These are phyloP conservation scores for Lamellibrachia luymesi DNA, from an alignment of 1,140 invertebrate species.

Conservation along the genomic window DNA sequence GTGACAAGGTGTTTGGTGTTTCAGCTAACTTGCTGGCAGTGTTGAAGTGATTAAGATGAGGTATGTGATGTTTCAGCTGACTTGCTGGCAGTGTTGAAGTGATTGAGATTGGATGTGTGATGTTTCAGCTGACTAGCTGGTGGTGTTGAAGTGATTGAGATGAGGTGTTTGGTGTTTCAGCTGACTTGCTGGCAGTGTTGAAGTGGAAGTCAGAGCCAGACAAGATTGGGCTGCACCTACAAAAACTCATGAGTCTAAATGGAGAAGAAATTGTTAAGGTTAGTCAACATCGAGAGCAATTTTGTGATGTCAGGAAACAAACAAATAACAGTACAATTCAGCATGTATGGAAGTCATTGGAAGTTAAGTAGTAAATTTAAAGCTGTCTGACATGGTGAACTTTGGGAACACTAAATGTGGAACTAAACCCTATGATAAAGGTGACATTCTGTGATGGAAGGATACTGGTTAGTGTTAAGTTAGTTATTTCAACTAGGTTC, in stretches of 20 bases:
- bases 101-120: slow-evolving; percentile 12
- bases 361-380: neutral
- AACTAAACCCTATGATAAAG: neutral
- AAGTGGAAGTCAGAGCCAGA: slow-evolving; percentile 83
- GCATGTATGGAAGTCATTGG: neutral
- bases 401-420: neutral
- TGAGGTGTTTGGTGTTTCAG: slow-evolving; percentile 57
- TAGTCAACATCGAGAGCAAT: neutral
- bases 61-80: neutral
- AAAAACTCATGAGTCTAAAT: slow-evolving; percentile 75
- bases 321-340: neutral
- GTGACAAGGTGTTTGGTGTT: no score
- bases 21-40: neutral
- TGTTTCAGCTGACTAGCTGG: slow-evolving; percentile 77
- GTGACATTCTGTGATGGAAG: neutral
- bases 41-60: neutral
- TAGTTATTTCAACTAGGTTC: no score
- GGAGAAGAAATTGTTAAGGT: slow-evolving; percentile 88
- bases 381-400: neutral
- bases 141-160: slow-evolving; percentile 57
- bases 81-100: neutral
- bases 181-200: slow-evolving; percentile 81
- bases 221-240: slow-evolving; percentile 79
- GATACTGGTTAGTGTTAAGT: no score
- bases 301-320: neutral